phyloP scores from a whole-genome alignment of 2,888 invertebrate species.

The Drosophila hamatofila region DNA sequence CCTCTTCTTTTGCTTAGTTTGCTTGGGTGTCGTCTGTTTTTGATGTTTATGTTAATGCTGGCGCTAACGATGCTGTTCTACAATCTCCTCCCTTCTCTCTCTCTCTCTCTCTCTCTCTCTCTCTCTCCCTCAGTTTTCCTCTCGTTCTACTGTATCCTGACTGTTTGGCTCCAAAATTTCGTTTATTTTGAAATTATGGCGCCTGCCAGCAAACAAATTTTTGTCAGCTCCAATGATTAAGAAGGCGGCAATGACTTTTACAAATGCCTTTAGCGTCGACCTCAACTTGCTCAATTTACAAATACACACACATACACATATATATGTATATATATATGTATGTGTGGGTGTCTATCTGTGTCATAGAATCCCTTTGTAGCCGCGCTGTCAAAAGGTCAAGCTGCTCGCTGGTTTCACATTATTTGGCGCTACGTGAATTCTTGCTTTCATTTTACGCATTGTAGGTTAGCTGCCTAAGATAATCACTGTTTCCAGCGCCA shows the following conservation, averaged over 20 bases:
- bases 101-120: background rate
- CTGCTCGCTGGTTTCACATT: slow-evolving; percentile 22
- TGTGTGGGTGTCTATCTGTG: slow-evolving; percentile 6
- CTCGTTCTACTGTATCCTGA: slow-evolving; percentile 9
- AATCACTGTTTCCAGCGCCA: slow-evolving; percentile 32
- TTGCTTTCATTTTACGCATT: slow-evolving; percentile 30
- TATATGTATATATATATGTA: slow-evolving; percentile 8
- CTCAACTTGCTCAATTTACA: slow-evolving; percentile 19
- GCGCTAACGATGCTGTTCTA: slow-evolving; percentile 54
- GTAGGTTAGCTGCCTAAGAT: slow-evolving; percentile 32
- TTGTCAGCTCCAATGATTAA: slow-evolving; percentile 61
- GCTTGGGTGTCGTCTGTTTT: slow-evolving; percentile 22
- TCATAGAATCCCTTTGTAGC: slow-evolving; percentile 8
- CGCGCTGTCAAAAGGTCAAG: slow-evolving; percentile 50
- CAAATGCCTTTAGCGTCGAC: slow-evolving; percentile 43
- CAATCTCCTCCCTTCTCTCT: background rate
- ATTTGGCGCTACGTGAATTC: slow-evolving; percentile 52
- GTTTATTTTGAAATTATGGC: slow-evolving; percentile 65
- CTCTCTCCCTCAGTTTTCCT: background rate
- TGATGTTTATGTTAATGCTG: slow-evolving; percentile 38
- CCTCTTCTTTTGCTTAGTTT: background rate
- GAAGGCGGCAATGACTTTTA: slow-evolving; percentile 57
- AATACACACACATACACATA: slow-evolving; percentile 16
- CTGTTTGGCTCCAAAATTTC: slow-evolving; percentile 5
- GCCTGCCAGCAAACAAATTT: slow-evolving; percentile 47